Evolutionary conservation across 1,140 invertebrate genomes (phyloP).

Genomic region (Rhagoletis zephyria): DNA sequence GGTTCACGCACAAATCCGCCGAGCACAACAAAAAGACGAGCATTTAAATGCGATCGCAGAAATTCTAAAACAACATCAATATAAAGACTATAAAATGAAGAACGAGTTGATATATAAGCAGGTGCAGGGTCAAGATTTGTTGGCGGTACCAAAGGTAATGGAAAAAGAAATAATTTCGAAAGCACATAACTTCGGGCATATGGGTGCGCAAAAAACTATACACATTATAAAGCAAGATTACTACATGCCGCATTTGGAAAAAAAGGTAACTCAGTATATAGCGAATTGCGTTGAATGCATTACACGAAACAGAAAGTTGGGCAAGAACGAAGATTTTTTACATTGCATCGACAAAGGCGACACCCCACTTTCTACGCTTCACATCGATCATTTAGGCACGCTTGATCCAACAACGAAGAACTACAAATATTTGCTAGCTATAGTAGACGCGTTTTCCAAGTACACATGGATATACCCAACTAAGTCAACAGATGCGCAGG

Average conservation of each 20-base stretch:
- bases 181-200: conserved; percentile 70
- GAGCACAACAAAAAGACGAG: background rate
- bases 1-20: too few relatives aligned
- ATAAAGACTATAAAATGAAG: conserved; percentile 51
- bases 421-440: conserved; percentile 70
- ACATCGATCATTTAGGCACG: conserved; percentile 64
- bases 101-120: conserved; percentile 62
- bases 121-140: conserved; percentile 56
- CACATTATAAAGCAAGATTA: conserved; percentile 70
- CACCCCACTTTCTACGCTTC: conserved; percentile 58
- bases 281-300: conserved; percentile 67
- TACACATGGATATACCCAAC: too few relatives aligned
- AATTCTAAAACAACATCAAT: conserved; percentile 10
- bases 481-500: conserved; percentile 60
- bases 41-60: background rate
- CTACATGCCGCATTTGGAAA: conserved; percentile 67
- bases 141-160: conserved; percentile 66
- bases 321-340: conserved; percentile 19
- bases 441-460: conserved; percentile 53
- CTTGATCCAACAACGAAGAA: conserved; percentile 56
- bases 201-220: conserved; percentile 70
- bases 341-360: conserved; percentile 47
- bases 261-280: conserved; percentile 66
- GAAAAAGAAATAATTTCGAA: conserved; percentile 64
- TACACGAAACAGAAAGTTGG: conserved; percentile 55